Evolutionary conservation across 2,888 invertebrate species (phyloP), one percentile per base, ranked within the genome.

Genomic region (Eupelmus urozonus): DNA sequence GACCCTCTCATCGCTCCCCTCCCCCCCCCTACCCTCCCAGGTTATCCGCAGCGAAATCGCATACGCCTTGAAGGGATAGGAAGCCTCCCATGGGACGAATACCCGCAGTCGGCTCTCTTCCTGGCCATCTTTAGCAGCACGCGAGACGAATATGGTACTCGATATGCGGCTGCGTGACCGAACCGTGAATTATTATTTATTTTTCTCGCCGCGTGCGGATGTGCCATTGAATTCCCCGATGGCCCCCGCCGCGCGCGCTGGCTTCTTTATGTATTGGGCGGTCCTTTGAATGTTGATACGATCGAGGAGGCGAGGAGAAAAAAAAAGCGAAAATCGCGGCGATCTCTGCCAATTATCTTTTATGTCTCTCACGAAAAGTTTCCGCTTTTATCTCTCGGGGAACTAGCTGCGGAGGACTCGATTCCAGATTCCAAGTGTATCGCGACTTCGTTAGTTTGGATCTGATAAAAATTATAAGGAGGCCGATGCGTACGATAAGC

Each of bases 21-120:
- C 57, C 51, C 13, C 9, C 42, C n/a, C 53, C 70, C 55, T 27
- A 29, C 34, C 49, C 57, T 29, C 42, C 16, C 49, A 66, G 69
- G 53, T 69, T 62, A 76, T 76, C 60, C 59, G 16, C 69, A 69
- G 42, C 16, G n/a, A 62, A 69, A 69, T 76, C 69, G 53, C 53
- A 23, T n/a, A 29, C 27, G 45, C 53, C 18, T 16, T 51, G n/a
- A n/a, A n/a, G n/a, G n/a, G n/a, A n/a, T 13, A 49, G 62, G 62
- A 76, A 55, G 13, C 27, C 51, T 45, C 76, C 76, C 69, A 13
- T 25, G 42, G 62, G 69, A 74, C 59, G 34, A 74, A 65, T 59
- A 66, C 51, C 2, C 49, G 3, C 13, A 66, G 34, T 66, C 29
- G 59, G 9, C 53, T 62, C 25, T 34, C n/a, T n/a, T n/a, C n/a